These are phyloP conservation scores for Patella caerulea DNA, from an alignment of 2,888 invertebrate genomes.

Conservation along the genomic window DNA sequence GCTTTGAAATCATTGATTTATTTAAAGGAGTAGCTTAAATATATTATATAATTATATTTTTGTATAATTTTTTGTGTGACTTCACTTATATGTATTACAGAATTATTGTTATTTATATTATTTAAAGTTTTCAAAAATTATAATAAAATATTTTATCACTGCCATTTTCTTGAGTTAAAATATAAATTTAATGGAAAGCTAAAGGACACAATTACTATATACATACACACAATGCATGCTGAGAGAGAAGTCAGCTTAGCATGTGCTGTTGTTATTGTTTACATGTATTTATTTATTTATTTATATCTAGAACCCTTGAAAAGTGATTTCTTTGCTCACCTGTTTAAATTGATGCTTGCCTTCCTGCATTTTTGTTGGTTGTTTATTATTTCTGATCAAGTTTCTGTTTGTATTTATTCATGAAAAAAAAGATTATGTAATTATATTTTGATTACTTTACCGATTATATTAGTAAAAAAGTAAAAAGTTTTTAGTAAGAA, in stretches of 20 bases:
- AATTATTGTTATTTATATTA: conserved; percentile 1
- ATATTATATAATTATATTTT: conserved; percentile 1
- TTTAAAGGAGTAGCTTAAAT: not conserved
- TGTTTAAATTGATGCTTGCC: not conserved
- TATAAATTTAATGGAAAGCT: too few relatives aligned
- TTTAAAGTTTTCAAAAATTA: not conserved
- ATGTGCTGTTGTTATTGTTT: not conserved
- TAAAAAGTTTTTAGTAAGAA: too few relatives aligned
- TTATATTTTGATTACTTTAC: too few relatives aligned
- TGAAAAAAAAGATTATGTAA: too few relatives aligned
- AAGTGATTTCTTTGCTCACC: conserved; percentile 10
- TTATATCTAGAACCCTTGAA: not conserved
- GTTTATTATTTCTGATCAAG: not conserved
- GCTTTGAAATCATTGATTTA: conserved; percentile 8
- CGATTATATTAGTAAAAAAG: too few relatives aligned
- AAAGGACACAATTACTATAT: too few relatives aligned
- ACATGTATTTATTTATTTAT: not conserved
- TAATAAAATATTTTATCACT: too few relatives aligned
- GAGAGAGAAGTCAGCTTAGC: conserved; percentile 2
- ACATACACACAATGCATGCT: not conserved
- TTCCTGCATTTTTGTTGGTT: conserved; percentile 3
- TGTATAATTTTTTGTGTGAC: conserved; percentile 12
- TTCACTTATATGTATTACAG: conserved; percentile 4
- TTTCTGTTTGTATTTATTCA: too few relatives aligned
- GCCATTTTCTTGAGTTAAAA: too few relatives aligned